Evolutionary conservation across 2,888 invertebrate genomes (phyloP).

Genomic region (Stramonita haemastoma): DNA sequence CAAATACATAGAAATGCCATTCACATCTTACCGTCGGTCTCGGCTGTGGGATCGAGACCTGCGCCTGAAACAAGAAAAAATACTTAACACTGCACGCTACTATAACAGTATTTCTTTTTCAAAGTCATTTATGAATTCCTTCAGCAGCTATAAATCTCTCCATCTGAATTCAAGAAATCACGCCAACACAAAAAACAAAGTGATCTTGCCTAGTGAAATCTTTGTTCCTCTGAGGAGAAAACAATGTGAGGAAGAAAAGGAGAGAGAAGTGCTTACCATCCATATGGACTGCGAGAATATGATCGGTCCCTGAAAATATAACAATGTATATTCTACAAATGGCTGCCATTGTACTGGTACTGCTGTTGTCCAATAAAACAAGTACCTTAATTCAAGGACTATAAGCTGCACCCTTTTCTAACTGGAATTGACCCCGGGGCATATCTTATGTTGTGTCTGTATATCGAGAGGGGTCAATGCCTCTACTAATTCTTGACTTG

Average conservation of each 20-base stretch:
- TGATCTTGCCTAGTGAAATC: neutral
- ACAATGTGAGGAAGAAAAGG: neutral
- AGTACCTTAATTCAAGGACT: too few relatives aligned
- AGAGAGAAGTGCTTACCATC: slow-evolving; percentile 22
- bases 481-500: too few relatives aligned
- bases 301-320: slow-evolving; percentile 44
- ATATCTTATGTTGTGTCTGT: too few relatives aligned
- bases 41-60: slow-evolving; percentile 30
- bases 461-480: too few relatives aligned
- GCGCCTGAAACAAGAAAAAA: slow-evolving; percentile 24
- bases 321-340: neutral
- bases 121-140: neutral
- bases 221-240: neutral
- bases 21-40: slow-evolving; percentile 5
- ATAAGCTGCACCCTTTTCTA: too few relatives aligned
- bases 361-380: neutral
- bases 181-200: neutral
- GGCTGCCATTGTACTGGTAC: too few relatives aligned
- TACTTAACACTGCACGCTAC: neutral
- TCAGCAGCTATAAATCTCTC: slow-evolving; percentile 7
- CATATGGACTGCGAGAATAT: slow-evolving; percentile 41
- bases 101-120: neutral
- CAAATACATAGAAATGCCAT: too few relatives aligned
- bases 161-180: slow-evolving; percentile 23
- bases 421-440: too few relatives aligned